These are phyloP conservation scores for Sminthurides bifidus DNA, from an alignment of 1,140 invertebrate genomes.

Conservation along the genomic window DNA sequence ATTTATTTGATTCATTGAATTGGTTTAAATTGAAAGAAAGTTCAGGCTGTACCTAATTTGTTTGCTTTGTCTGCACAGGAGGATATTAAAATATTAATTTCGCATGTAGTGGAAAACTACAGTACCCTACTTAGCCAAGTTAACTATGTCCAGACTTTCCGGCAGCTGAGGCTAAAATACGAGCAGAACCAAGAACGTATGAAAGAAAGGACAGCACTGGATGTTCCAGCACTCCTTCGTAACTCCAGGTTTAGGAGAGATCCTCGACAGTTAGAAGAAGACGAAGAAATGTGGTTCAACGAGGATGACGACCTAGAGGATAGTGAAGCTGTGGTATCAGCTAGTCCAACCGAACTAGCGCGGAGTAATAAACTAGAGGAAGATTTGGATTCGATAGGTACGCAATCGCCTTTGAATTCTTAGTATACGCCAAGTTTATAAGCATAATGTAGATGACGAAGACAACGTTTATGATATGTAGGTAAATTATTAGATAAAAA, in stretches of 20 bases:
- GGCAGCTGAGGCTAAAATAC: conserved; percentile 76
- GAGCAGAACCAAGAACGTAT: conserved; percentile 88
- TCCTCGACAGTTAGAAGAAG: conserved; percentile 83
- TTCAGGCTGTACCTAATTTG: background rate
- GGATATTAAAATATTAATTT: conserved; percentile 88
- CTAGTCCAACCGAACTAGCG: conserved; percentile 38
- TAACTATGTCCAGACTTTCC: conserved; percentile 95
- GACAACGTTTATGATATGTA: too few species aligned
- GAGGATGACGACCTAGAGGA: conserved; percentile 89
- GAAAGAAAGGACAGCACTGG: conserved; percentile 50
- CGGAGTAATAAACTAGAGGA: conserved; percentile 41
- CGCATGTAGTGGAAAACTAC: conserved; percentile 89
- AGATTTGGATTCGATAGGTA: conserved; percentile 51
- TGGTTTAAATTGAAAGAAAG: too few species aligned
- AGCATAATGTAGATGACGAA: background rate
- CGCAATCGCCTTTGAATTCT: conserved; percentile 3
- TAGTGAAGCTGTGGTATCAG: conserved; percentile 47
- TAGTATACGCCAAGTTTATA: background rate
- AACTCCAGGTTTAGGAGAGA: conserved; percentile 69
- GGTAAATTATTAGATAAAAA: conserved; percentile 49
- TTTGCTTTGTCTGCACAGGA: conserved; percentile 49
- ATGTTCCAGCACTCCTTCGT: conserved; percentile 62
- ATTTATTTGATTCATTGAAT: too few species aligned
- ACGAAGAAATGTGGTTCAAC: conserved; percentile 98
- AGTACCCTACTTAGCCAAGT: conserved; percentile 84